A percentile compares a stretch with the other conserved stretches of the same genome.
Evolutionary conservation across 2,797 vertebrate species (phyloP).

Genomic region (Erpetoichthys calabaricus): DNA sequence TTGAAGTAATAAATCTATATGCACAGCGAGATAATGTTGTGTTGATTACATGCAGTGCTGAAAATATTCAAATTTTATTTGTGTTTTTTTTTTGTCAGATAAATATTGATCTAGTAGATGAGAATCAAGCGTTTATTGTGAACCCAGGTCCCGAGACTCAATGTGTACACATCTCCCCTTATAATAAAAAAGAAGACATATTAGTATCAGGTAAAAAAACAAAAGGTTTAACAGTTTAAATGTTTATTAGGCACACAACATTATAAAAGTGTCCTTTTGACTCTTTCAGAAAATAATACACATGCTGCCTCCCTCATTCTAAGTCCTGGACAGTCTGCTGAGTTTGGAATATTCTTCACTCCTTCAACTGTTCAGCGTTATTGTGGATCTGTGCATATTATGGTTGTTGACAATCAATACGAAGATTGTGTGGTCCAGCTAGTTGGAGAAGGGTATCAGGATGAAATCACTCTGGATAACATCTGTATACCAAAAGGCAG

Average conservation of each 20-base stretch:
- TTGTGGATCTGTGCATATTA: slow-evolving; percentile 43
- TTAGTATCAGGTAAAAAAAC: slow-evolving; percentile 32
- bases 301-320: slow-evolving; percentile 45
- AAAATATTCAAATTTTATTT: too few relatives aligned
- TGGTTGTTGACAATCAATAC: slow-evolving; percentile 56
- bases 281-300: slow-evolving; percentile 30
- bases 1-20: too few relatives aligned
- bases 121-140: slow-evolving; percentile 49
- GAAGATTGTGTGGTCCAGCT: slow-evolving; percentile 47
- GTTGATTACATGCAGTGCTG: too few relatives aligned
- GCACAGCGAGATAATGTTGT: too few relatives aligned
- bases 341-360: slow-evolving; percentile 59
- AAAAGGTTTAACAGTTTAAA: too few relatives aligned
- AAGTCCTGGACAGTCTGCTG: slow-evolving; percentile 31
- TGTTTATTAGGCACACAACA: background rate
- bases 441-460: slow-evolving; percentile 59
- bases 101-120: slow-evolving; percentile 55
- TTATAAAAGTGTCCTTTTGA: background rate
- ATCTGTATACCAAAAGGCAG: slow-evolving; percentile 28
- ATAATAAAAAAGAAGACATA: background rate
- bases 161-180: slow-evolving; percentile 27
- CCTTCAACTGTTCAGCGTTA: slow-evolving; percentile 36
- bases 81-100: slow-evolving; percentile 38
- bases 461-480: slow-evolving; percentile 62
- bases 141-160: slow-evolving; percentile 36